Base-by-base conservation (phyloP, 2,797 vertebrate genomes). In the Crax fasciolata region DNA sequence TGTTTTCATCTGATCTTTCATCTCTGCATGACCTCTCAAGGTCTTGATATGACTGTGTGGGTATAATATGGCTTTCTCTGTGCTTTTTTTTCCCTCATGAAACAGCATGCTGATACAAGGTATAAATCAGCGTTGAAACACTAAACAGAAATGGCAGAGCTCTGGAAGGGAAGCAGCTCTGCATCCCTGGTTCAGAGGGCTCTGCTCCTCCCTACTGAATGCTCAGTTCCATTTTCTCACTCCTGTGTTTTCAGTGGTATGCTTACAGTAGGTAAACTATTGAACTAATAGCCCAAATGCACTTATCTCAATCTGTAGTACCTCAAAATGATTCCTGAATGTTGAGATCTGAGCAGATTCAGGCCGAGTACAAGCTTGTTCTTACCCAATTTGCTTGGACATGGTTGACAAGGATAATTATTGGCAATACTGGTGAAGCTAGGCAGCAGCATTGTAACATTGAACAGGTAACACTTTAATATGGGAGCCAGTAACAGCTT, bases 21-120 rank as follows among this genome's bases (percentile, higher is more conserved):
- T 93, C 83, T 91, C 90, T 62, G 70, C 55, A 23, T 44, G 84
- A 55, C 66, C 51, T 90, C 46, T 94, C 46, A 62, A 66, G 77
- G 54, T 88, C 70, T 91, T 63, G 41, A 25, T 90, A 16, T 54
- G 81, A 39, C 58, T 54, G 30, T 55, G 39, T 30, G 11, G 18
- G 3, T 67, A 3, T 66, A 6, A 39, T 52, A 1, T 62, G 49
- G 20, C 23, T 93, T 84, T 87, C 57, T 83, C 35, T 72, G 63
- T 71, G 68, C 48, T 90, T 27, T 57, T 57, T 18, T n/a, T 55
- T 55, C 76, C 23, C 68, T 94, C 68, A 39, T 72, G 74, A 11
- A 58, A 25, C 39, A 86, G 66, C n/a, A 14, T 62, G 43, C 55
- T 86, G 86, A 76, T 2, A 2, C 41, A 62, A 72, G 52, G n/a